These are phyloP conservation scores for Pterostichus madidus DNA, from an alignment of 2,888 invertebrate genomes.

Conservation along the genomic window DNA sequence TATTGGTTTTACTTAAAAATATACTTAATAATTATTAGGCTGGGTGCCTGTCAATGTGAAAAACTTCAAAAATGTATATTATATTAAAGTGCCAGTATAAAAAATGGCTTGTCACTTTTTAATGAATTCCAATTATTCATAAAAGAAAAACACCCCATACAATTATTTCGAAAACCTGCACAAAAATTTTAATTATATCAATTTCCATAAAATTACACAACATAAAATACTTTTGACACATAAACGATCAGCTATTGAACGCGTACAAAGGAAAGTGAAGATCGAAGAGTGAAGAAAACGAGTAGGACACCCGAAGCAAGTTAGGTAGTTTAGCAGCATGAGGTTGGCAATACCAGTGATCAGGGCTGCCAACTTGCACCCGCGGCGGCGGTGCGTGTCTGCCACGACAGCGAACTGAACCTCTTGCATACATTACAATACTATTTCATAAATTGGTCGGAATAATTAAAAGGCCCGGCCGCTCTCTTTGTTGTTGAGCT, in stretches of 20 bases:
- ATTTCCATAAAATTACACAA: slow-evolving; percentile 39
- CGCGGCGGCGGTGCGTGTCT: slow-evolving; percentile 25
- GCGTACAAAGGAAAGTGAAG: slow-evolving; percentile 13
- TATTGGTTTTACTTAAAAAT: too few species aligned
- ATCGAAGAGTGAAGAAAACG: neutral
- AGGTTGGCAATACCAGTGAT: slow-evolving; percentile 15
- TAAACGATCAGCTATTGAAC: slow-evolving; percentile 23
- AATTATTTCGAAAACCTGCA: slow-evolving; percentile 25
- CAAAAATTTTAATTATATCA: slow-evolving; percentile 47
- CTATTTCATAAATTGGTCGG: slow-evolving; percentile 71
- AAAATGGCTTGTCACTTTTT: slow-evolving; percentile 38
- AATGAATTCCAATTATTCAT: slow-evolving; percentile 41
- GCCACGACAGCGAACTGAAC: slow-evolving; percentile 36
- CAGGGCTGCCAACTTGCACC: slow-evolving; percentile 18
- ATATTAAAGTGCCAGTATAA: slow-evolving; percentile 29
- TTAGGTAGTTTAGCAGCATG: slow-evolving; percentile 45
- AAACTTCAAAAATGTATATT: neutral
- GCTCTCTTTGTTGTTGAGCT: slow-evolving; percentile 66
- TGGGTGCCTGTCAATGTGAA: slow-evolving; percentile 4
- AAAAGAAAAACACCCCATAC: slow-evolving; percentile 38
- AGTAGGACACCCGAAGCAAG: slow-evolving; percentile 10
- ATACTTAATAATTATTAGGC: slow-evolving; percentile 2
- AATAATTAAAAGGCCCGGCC: slow-evolving; percentile 69
- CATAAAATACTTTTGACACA: slow-evolving; percentile 43
- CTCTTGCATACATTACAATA: slow-evolving; percentile 71